Base-by-base conservation (phyloP, 2,113 vertebrate species). In the Haplochromis vanheusdeni region DNA sequence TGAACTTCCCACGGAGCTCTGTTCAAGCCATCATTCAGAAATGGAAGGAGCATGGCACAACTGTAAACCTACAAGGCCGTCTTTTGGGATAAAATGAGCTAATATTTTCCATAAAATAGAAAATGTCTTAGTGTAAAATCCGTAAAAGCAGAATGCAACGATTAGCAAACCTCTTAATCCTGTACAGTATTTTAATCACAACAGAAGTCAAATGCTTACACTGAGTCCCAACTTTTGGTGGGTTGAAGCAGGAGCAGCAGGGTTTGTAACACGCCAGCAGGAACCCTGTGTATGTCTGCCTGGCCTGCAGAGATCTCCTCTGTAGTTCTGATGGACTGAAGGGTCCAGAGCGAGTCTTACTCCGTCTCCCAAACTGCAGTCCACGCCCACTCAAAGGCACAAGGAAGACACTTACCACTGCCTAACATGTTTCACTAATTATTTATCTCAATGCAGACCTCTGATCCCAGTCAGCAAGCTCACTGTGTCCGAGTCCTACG, bases 391-490 rank as follows among this genome's bases (percentile, higher is more conserved):
- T 5, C 70, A 49, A 19, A 47, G 23, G 3, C 42, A 49, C 42
- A 47, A 49, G 12, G 42, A 49, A 75, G 45, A 75, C 17, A 1
- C 16, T 19, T 5, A 12, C 2, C 3, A 70, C 26, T 12, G 26
- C 16, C 3, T 12, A 2, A 49, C 16, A 77, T 77, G 26, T 77
- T 2, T 49, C 16, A 31, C 70, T 49, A 12, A 49, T 47, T 28
- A 11, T 80, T 65, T 82, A 3, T 89, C 28, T 87, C 45, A 11
- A 16, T 62, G 4, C 33, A 99, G 98, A 98, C 98, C 98, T 97
- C 97, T 99, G 92, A 97, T 99, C 93, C 97, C 98, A 37, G 93
- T 97, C 94, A 97, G 95, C 96, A 98, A 98, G 93, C 95, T 99
- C 90, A 95, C 95, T 65, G 96, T 98, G 95, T 98, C 98, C 0